phyloP scores from a whole-genome alignment of 2,888 invertebrate genomes.

The Stegophylla sp. region DNA sequence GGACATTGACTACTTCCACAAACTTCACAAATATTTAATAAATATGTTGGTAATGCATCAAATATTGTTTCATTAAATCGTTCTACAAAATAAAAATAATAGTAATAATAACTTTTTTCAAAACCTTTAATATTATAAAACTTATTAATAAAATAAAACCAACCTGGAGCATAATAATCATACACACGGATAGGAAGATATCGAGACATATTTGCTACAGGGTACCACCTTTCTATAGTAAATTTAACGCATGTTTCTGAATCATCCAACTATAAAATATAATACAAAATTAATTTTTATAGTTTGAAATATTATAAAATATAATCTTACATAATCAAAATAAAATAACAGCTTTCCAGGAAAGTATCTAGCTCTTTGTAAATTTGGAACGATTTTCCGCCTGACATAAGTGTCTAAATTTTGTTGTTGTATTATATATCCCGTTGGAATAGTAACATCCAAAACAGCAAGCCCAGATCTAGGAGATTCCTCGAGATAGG shows the following conservation, averaged over 20 bases:
- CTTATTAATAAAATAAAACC: slow-evolving; percentile 16
- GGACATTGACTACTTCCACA: slow-evolving; percentile 94
- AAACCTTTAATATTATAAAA: background rate
- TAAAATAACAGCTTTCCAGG: slow-evolving; percentile 88
- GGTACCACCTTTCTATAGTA: slow-evolving; percentile 92
- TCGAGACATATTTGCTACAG: slow-evolving; percentile 94
- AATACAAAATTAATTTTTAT: slow-evolving; percentile 49
- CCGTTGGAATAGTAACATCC: slow-evolving; percentile 86
- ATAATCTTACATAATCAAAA: slow-evolving; percentile 82
- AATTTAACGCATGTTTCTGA: slow-evolving; percentile 90
- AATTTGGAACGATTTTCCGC: slow-evolving; percentile 77
- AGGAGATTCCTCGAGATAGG: slow-evolving; percentile 76
- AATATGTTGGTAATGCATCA: slow-evolving; percentile 83
- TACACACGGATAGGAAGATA: slow-evolving; percentile 88
- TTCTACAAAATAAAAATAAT: slow-evolving; percentile 69
- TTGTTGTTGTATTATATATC: slow-evolving; percentile 90
- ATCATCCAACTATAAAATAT: slow-evolving; percentile 74
- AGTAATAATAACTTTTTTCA: background rate
- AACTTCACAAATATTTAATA: slow-evolving; percentile 90
- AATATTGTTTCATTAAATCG: slow-evolving; percentile 91
- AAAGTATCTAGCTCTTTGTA: slow-evolving; percentile 83
- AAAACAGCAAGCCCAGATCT: slow-evolving; percentile 88
- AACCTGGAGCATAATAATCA: slow-evolving; percentile 95
- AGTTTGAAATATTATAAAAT: slow-evolving; percentile 37
- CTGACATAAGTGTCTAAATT: slow-evolving; percentile 84